Conservation (phyloP, 2,888 invertebrate species). For the Meghimatium bilineatum region DNA sequence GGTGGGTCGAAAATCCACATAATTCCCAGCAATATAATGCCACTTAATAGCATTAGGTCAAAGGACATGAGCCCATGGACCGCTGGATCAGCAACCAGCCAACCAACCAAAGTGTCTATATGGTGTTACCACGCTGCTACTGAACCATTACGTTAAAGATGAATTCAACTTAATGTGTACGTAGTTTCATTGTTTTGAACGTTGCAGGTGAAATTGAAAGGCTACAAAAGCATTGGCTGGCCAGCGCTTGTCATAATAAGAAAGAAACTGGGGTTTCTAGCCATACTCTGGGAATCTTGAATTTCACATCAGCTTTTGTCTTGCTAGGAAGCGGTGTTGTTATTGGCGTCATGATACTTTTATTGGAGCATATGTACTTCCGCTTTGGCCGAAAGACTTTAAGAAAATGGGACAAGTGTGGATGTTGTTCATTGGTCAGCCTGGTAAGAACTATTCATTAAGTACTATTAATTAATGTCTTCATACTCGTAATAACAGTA, state of each 20-base stretch:
- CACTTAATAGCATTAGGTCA: too few species aligned
- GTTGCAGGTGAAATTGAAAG: conserved; percentile 91
- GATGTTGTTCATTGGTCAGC: conserved; percentile 95
- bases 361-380: conserved; percentile 96
- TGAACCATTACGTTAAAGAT: too few species aligned
- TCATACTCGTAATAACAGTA: too few species aligned
- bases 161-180: too few species aligned
- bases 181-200: too few species aligned
- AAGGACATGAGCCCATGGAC: too few species aligned
- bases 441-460: conserved; percentile 88
- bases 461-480: too few species aligned
- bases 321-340: conserved; percentile 95
- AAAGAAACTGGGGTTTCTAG: conserved; percentile 86
- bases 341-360: conserved; percentile 89
- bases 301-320: conserved; percentile 97
- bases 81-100: too few species aligned
- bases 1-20: too few species aligned
- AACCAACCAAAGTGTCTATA: too few species aligned
- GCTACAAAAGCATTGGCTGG: conserved; percentile 94
- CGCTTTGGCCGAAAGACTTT: conserved; percentile 82
- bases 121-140: too few species aligned
- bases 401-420: conserved; percentile 84
- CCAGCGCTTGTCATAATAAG: conserved; percentile 91
- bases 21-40: too few species aligned
- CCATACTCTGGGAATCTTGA: conserved; percentile 81